Evolutionary conservation across 2,888 invertebrate species (phyloP).

Genomic region (Salticus scenicus): DNA sequence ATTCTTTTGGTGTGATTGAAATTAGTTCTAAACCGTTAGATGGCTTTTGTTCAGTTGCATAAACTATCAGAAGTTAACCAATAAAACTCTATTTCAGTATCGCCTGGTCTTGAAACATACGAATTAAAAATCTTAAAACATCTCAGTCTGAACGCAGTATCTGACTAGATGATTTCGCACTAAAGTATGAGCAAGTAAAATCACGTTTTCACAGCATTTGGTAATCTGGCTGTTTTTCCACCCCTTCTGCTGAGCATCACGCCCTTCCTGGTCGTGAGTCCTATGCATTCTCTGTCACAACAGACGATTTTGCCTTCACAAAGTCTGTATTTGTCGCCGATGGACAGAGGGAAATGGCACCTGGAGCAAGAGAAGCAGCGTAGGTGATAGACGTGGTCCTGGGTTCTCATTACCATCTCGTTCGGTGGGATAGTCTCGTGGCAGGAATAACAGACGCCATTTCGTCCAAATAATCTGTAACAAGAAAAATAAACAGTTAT

Average conservation of each 20-base stretch:
- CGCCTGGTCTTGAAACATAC: no score
- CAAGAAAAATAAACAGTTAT: no score
- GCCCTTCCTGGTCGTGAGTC: conserved; percentile 80
- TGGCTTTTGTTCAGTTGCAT: no score
- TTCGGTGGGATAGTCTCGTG: conserved; percentile 93
- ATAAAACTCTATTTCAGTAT: no score
- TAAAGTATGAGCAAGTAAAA: no score
- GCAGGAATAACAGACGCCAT: conserved; percentile 93
- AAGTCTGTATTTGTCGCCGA: conserved; percentile 93
- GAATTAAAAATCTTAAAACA: no score
- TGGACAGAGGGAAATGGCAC: conserved; percentile 89
- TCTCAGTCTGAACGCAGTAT: no score
- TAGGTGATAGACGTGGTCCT: conserved; percentile 87
- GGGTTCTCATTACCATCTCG: conserved; percentile 93
- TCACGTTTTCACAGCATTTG: conserved; percentile 33
- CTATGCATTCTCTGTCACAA: conserved; percentile 93
- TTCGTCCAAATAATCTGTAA: conserved; percentile 91
- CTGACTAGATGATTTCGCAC: no score
- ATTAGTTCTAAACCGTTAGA: no score
- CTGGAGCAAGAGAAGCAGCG: conserved; percentile 97
- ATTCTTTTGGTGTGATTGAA: no score
- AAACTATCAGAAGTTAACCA: no score
- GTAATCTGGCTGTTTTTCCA: conserved; percentile 20
- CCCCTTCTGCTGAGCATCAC: conserved; percentile 11
- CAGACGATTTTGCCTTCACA: conserved; percentile 92